Conservation (phyloP, 2,888 invertebrate genomes). For the Aspidapion aeneum region DNA sequence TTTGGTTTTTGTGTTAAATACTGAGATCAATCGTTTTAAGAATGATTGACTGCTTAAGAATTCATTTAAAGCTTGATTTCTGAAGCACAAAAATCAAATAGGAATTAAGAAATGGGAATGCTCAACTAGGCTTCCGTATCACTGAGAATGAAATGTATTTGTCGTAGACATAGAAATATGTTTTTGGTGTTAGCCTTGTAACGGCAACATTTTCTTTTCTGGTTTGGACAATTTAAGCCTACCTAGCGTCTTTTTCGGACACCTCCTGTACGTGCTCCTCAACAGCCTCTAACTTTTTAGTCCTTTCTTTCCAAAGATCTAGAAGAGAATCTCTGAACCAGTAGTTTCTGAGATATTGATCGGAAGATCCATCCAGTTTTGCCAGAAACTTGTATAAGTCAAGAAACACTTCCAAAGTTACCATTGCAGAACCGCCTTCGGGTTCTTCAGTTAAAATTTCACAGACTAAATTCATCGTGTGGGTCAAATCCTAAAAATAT, state of each 20-base stretch:
- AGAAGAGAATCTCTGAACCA: slow-evolving; percentile 43
- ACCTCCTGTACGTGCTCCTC: slow-evolving; percentile 28
- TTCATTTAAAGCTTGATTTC: too few species aligned
- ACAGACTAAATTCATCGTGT: slow-evolving; percentile 77
- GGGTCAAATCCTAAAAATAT: slow-evolving; percentile 61
- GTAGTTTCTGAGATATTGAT: slow-evolving; percentile 38
- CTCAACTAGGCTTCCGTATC: too few species aligned
- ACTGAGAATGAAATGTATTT: too few species aligned
- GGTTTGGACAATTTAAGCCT: too few species aligned
- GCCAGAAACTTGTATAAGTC: slow-evolving; percentile 59
- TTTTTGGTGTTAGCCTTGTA: too few species aligned
- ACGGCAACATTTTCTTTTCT: too few species aligned
- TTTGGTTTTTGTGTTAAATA: too few species aligned
- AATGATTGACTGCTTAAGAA: too few species aligned
- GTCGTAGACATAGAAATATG: too few species aligned
- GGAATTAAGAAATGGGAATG: too few species aligned
- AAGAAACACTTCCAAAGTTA: slow-evolving; percentile 61
- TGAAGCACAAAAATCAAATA: too few species aligned
- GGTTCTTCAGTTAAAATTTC: slow-evolving; percentile 80
- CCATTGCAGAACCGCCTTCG: slow-evolving; percentile 76
- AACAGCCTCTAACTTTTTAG: slow-evolving; percentile 29
- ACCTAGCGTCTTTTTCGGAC: slow-evolving; percentile 20
- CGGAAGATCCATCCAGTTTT: slow-evolving; percentile 53
- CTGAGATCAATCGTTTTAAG: too few species aligned
- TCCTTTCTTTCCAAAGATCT: slow-evolving; percentile 32